Percentiles rank a stretch among this genome's conserved stretches.
These are phyloP conservation scores for Drosophila setifemur DNA, from an alignment of 1,140 invertebrate species.

Conservation along the genomic window DNA sequence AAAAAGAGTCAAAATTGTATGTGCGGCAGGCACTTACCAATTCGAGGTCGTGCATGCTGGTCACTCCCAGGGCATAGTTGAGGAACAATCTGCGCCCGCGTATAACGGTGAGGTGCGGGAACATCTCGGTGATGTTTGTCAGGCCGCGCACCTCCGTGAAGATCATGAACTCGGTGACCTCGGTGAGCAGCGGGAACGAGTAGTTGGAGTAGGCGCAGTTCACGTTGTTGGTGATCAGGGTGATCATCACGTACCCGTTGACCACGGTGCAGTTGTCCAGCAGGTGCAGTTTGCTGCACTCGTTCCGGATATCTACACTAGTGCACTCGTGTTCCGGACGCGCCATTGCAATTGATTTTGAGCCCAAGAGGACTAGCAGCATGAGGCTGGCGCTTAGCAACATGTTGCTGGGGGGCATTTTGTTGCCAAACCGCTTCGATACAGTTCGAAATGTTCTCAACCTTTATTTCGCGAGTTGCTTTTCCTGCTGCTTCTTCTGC, in stretches of 20 bases:
- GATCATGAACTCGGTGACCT: slow-evolving; percentile 87
- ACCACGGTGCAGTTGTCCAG: slow-evolving; percentile 92
- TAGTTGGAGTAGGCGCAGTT: slow-evolving; percentile 45
- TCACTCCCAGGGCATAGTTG: slow-evolving; percentile 93
- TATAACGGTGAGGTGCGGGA: slow-evolving; percentile 97
- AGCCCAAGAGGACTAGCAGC: slow-evolving; percentile 4
- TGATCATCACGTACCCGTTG: slow-evolving; percentile 89
- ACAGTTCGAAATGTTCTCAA: slow-evolving; percentile 1
- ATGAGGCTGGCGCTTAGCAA: slow-evolving; percentile 24
- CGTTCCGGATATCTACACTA: slow-evolving; percentile 92
- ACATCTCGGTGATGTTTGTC: slow-evolving; percentile 90
- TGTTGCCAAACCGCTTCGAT: slow-evolving; percentile 2
- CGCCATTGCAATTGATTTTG: background rate
- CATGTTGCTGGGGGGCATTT: slow-evolving; percentile 37
- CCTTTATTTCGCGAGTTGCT: slow-evolving; percentile 6
- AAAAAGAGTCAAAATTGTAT: too few relatives aligned
- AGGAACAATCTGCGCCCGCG: slow-evolving; percentile 93
- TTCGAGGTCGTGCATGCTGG: slow-evolving; percentile 58
- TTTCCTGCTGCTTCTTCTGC: slow-evolving; percentile 16
- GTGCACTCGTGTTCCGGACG: slow-evolving; percentile 85
- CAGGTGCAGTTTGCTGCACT: slow-evolving; percentile 86
- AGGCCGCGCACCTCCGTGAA: slow-evolving; percentile 89
- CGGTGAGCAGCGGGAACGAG: slow-evolving; percentile 60
- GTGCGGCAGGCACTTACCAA: slow-evolving; percentile 46
- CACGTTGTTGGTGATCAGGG: slow-evolving; percentile 16